Conservation (phyloP, 64 coral and sea anemone species). For the Orbicella faveolata region DNA sequence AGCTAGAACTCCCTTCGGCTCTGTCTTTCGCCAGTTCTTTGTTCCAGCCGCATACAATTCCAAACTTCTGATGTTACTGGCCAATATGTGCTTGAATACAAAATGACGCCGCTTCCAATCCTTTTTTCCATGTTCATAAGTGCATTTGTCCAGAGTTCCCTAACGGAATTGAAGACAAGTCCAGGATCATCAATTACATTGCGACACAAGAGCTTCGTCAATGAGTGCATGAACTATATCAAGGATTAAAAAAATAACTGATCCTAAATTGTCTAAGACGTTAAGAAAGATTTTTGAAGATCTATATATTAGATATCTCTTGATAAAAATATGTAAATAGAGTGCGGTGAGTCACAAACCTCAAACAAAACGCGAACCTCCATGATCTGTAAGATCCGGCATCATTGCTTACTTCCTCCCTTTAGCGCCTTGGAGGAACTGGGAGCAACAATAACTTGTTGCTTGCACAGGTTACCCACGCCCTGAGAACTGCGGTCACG, state of each 20-base stretch:
- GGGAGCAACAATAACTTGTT: background rate
- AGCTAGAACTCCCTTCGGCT: constrained; percentile 82
- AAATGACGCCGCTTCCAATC: constrained; percentile 96
- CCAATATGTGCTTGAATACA: constrained; percentile 85
- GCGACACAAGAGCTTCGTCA: background rate
- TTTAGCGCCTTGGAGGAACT: background rate
- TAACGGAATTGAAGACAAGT: background rate
- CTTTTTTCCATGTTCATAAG: constrained; percentile 70
- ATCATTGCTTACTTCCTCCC: constrained; percentile 4
- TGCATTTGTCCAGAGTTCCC: constrained; percentile 36
- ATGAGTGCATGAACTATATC: background rate
- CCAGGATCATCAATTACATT: background rate
- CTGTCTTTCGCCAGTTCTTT: constrained; percentile 74
- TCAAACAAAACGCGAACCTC: constrained; percentile 38
- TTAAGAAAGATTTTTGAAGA: background rate
- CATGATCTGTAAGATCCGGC: background rate
- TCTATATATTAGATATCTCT: background rate
- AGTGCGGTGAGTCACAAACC: background rate
- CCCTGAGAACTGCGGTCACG: too few relatives aligned
- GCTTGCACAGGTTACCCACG: too few relatives aligned
- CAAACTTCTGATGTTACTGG: constrained; percentile 78
- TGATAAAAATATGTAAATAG: background rate
- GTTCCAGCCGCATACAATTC: constrained; percentile 79
- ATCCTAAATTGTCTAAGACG: background rate
- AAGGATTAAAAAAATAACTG: background rate